Evolutionary conservation across 2,888 invertebrate species (phyloP).

Genomic region (Uropetala carovei): DNA sequence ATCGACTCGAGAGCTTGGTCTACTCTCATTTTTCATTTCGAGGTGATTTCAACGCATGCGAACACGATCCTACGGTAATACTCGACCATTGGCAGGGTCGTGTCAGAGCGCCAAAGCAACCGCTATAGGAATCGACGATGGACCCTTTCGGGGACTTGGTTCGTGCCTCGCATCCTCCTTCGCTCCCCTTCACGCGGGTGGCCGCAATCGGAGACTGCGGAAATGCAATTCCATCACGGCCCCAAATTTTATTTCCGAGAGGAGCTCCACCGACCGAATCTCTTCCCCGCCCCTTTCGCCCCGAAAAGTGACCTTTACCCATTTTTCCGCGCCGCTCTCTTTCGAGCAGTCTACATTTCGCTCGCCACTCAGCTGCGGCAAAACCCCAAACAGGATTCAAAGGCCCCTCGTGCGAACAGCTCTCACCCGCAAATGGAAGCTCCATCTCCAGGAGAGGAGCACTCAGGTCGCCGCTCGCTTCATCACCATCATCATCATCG

Average conservation of each 20-base stretch:
- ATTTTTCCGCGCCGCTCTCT: neutral
- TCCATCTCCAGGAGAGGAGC: slow-evolving; percentile 2
- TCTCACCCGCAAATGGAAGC: slow-evolving; percentile 46
- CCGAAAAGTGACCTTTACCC: neutral
- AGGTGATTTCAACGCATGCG: too few relatives aligned
- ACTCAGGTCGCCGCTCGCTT: slow-evolving; percentile 30
- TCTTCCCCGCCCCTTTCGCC: neutral
- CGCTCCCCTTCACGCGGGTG: too few relatives aligned
- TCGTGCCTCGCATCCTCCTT: too few relatives aligned
- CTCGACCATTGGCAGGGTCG: too few relatives aligned
- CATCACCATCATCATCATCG: neutral
- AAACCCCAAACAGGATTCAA: slow-evolving; percentile 39
- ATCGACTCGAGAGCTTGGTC: too few relatives aligned
- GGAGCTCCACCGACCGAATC: neutral
- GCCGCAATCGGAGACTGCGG: too few relatives aligned
- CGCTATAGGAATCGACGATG: too few relatives aligned
- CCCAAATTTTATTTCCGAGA: neutral
- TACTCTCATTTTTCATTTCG: too few relatives aligned
- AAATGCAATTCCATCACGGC: neutral
- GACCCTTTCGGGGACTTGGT: too few relatives aligned
- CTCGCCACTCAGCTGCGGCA: slow-evolving; percentile 8
- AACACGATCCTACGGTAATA: too few relatives aligned
- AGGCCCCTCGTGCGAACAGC: slow-evolving; percentile 27
- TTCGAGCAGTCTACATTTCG: neutral
- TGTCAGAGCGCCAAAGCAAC: too few relatives aligned